Conservation (phyloP, 2,797 vertebrate genomes). For the Calcarius lapponicus region DNA sequence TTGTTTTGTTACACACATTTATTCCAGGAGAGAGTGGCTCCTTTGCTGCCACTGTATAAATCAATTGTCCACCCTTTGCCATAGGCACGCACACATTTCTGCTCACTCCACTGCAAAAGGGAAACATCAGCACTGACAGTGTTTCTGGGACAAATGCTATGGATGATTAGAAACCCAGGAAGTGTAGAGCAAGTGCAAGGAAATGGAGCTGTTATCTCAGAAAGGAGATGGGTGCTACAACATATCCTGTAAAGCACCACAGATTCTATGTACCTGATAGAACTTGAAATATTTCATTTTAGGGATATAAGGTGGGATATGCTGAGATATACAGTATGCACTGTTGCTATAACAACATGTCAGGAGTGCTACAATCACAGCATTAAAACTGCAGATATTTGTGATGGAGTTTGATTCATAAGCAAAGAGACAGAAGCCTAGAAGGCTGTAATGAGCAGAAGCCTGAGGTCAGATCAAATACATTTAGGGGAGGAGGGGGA, state of each 20-base stretch:
- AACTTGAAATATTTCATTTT: neutral
- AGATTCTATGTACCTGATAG: neutral
- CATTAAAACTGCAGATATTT: neutral
- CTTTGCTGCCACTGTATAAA: neutral
- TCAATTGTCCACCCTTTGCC: neutral
- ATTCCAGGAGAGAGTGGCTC: neutral
- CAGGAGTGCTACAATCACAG: neutral
- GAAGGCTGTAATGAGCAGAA: neutral
- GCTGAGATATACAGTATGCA: neutral
- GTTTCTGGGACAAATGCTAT: neutral
- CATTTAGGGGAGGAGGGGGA: neutral
- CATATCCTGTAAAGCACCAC: neutral
- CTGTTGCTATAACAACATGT: conserved; percentile 24
- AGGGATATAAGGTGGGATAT: neutral
- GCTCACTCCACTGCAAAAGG: neutral
- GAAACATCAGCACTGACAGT: neutral
- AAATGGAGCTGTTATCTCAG: neutral
- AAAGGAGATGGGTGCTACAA: neutral
- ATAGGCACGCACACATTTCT: neutral
- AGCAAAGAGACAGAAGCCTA: neutral
- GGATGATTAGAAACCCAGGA: neutral
- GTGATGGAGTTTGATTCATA: neutral
- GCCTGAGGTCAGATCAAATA: neutral
- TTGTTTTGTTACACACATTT: neutral
- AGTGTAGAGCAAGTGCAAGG: neutral